Evolutionary conservation across 1,140 invertebrate species (phyloP).

Genomic region (Temnothorax longispinosus): DNA sequence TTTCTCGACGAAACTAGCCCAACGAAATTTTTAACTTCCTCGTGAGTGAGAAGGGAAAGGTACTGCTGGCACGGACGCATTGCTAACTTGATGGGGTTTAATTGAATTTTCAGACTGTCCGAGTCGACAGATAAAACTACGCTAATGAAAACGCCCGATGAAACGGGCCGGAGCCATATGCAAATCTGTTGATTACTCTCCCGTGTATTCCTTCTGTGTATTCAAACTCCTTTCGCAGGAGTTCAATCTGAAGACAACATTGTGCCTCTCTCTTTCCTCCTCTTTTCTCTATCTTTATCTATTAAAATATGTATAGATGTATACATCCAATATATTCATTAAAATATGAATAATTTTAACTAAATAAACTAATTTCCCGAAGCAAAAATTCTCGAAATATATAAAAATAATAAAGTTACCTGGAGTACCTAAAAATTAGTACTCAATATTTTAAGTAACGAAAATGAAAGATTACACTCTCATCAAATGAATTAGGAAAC

Average conservation of each 20-base stretch:
- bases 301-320: neutral
- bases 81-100: constrained; percentile 49
- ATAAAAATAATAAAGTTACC: neutral
- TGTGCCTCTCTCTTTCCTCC: neutral
- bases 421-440: neutral
- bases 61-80: neutral
- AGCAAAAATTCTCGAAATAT: neutral
- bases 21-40: constrained; percentile 17
- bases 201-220: constrained; percentile 52
- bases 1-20: neutral
- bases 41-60: neutral
- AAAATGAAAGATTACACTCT: neutral
- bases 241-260: neutral
- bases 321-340: neutral
- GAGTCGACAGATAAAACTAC: constrained; percentile 17
- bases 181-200: constrained; percentile 75
- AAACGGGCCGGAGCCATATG: constrained; percentile 69
- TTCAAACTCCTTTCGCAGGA: constrained; percentile 7
- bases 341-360: neutral
- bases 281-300: neutral
- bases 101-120: constrained; percentile 71
- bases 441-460: neutral
- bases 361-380: neutral
- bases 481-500: neutral
- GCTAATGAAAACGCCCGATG: constrained; percentile 42